Percentiles rank a stretch among this genome's conserved stretches.
Conservation (phyloP, 92 coral and sea anemone species). For the Heteractis magnifica region DNA sequence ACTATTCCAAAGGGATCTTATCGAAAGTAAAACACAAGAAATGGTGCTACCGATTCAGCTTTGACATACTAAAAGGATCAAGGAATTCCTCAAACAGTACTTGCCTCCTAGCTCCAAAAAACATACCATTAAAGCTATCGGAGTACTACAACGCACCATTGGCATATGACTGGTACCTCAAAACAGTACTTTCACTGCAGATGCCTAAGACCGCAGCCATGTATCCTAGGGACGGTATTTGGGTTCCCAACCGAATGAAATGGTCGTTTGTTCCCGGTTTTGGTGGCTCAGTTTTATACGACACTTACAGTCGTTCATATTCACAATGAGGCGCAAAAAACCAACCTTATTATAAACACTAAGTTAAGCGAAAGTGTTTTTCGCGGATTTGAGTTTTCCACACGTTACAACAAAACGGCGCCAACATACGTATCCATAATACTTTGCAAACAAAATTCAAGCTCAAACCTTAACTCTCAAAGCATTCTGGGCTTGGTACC, state of each 20-base stretch:
- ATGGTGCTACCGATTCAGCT: slow-evolving; percentile 32
- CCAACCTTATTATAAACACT: no score
- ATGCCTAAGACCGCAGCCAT: not conserved
- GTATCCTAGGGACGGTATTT: not conserved
- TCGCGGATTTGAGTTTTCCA: no score
- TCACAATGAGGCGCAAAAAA: no score
- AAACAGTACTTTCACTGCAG: not conserved
- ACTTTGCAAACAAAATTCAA: no score
- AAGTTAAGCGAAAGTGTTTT: no score
- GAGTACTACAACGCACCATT: not conserved
- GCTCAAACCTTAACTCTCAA: no score
- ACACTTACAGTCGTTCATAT: not conserved
- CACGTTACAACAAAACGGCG: no score
- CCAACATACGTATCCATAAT: no score
- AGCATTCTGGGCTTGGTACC: no score
- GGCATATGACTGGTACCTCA: not conserved
- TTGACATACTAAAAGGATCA: not conserved
- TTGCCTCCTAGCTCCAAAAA: not conserved
- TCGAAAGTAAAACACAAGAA: slow-evolving; percentile 32
- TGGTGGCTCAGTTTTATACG: not conserved
- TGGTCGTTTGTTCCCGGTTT: not conserved
- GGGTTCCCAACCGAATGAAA: not conserved
- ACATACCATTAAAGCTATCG: not conserved
- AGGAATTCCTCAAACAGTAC: not conserved
- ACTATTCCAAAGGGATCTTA: slow-evolving; percentile 22